These are phyloP conservation scores for Nemurella pictetii DNA, from an alignment of 2,888 invertebrate genomes.

Conservation along the genomic window DNA sequence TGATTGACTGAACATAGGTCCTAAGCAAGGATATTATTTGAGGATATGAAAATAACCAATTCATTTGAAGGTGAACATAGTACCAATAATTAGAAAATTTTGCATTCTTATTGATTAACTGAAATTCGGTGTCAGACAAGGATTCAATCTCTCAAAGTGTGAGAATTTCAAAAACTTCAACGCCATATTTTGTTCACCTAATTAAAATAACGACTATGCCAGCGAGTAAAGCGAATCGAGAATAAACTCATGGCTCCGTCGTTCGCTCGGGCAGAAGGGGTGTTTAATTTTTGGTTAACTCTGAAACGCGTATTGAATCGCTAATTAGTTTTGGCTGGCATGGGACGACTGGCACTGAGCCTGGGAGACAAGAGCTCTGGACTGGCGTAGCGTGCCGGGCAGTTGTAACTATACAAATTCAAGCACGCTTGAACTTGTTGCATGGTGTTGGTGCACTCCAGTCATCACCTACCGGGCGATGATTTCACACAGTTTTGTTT, in stretches of 20 bases:
- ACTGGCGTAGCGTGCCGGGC: neutral
- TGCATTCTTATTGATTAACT: neutral
- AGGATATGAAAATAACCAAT: no score
- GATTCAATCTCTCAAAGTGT: neutral
- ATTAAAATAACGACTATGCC: neutral
- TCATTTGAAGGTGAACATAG: no score
- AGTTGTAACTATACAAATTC: neutral
- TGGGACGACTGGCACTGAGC: neutral
- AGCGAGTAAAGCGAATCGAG: neutral
- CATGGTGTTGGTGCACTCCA: no score
- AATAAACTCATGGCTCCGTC: neutral
- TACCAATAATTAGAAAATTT: no score
- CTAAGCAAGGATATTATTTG: no score
- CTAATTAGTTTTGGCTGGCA: neutral
- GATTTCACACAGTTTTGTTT: neutral
- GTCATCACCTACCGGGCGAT: neutral
- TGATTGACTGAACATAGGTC: no score
- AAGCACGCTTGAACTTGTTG: neutral
- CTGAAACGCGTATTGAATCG: neutral
- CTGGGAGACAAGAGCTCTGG: neutral
- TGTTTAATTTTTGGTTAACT: constrained; percentile 2
- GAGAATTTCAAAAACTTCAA: neutral
- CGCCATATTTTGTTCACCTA: neutral
- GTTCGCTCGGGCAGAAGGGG: neutral
- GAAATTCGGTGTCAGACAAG: neutral